Conservation (phyloP, 2,888 invertebrate genomes). For the Pollenia griseotomentosa region DNA sequence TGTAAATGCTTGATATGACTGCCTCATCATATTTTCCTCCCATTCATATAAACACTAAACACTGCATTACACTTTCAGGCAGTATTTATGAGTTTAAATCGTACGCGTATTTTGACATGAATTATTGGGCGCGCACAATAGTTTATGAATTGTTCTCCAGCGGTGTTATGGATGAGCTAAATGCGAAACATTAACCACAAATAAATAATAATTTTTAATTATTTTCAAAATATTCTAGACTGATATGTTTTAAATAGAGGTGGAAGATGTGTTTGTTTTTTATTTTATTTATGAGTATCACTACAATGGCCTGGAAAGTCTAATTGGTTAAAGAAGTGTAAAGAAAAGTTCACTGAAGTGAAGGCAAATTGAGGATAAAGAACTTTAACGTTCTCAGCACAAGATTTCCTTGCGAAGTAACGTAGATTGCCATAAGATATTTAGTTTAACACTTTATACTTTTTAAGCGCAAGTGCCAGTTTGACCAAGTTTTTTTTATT, state of each 20-base stretch:
- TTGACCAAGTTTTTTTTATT: too few species aligned
- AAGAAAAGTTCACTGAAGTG: too few species aligned
- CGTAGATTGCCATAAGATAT: too few species aligned
- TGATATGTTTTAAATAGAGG: constrained; percentile 33
- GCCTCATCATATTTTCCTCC: constrained; percentile 6
- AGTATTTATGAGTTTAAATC: constrained; percentile 73
- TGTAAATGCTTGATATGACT: background rate
- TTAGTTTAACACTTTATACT: too few species aligned
- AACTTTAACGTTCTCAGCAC: too few species aligned
- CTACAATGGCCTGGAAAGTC: background rate
- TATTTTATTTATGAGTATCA: background rate
- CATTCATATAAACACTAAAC: constrained; percentile 31
- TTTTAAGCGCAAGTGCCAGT: too few species aligned
- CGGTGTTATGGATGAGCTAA: constrained; percentile 77
- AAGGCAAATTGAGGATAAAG: too few species aligned
- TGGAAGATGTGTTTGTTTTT: constrained; percentile 32
- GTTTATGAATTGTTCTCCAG: constrained; percentile 77
- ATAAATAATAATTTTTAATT: constrained; percentile 81
- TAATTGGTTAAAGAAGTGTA: too few species aligned
- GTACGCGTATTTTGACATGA: constrained; percentile 71
- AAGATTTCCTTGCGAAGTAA: too few species aligned
- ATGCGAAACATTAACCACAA: constrained; percentile 77
- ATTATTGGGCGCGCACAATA: constrained; percentile 72
- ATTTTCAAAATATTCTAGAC: constrained; percentile 72
- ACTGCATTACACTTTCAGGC: constrained; percentile 43